Percentiles rank a stretch among this genome's conserved stretches.
These are phyloP conservation scores for Leptogaster cylindrica DNA, from an alignment of 2,888 invertebrate species.

Conservation along the genomic window DNA sequence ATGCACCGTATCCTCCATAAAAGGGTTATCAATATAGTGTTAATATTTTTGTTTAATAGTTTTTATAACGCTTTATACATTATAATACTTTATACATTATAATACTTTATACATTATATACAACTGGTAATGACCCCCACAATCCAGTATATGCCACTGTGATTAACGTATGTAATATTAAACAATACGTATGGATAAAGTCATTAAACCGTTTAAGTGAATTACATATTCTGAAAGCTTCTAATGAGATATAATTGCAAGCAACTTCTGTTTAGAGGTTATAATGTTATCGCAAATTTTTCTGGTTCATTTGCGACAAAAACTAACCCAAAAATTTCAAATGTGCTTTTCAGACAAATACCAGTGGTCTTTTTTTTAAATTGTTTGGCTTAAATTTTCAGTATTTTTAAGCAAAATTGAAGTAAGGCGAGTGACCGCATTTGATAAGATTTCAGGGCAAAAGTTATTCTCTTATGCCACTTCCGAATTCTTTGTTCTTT, in stretches of 20 bases:
- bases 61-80: no score
- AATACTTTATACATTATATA: no score
- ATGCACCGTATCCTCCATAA: no score
- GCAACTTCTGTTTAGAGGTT: constrained; percentile 51
- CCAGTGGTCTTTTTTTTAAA: neutral
- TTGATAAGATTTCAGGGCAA: constrained; percentile 5
- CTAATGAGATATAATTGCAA: constrained; percentile 25
- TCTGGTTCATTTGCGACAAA: constrained; percentile 26
- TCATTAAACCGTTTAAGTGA: no score
- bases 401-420: neutral
- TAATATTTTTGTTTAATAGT: no score
- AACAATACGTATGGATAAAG: no score
- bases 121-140: no score
- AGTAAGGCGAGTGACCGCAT: constrained; percentile 30
- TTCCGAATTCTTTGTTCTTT: neutral
- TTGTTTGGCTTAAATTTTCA: neutral
- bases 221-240: constrained; percentile 27
- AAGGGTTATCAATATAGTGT: no score
- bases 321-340: neutral
- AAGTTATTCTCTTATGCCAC: neutral
- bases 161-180: no score
- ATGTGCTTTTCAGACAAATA: constrained; percentile 24
- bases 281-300: constrained; percentile 51
- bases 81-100: no score
- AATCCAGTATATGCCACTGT: no score